A percentile compares a stretch with the other conserved stretches of the same genome.
These are phyloP conservation scores for Arvicanthis niloticus DNA, from an alignment of 2,113 vertebrate species.

Conservation along the genomic window DNA sequence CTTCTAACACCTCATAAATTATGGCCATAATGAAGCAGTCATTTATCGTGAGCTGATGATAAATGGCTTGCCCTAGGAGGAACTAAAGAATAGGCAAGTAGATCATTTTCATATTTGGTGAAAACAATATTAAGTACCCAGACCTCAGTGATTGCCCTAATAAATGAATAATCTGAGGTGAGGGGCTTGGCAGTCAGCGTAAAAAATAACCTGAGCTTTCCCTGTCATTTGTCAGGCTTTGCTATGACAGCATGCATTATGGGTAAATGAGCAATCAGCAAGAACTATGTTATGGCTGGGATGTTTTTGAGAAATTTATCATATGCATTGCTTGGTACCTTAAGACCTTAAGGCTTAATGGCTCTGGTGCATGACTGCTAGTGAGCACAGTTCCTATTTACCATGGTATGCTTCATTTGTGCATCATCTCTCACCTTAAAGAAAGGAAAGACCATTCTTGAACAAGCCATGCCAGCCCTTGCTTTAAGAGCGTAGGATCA, in stretches of 20 bases:
- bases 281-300: constrained; percentile 94
- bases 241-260: constrained; percentile 94
- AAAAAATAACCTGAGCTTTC: constrained; percentile 94
- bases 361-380: constrained; percentile 91
- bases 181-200: constrained; percentile 93
- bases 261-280: constrained; percentile 95
- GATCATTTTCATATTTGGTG: constrained; percentile 97
- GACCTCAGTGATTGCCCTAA: constrained; percentile 92
- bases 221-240: constrained; percentile 94
- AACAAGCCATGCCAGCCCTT: constrained; percentile 81
- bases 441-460: constrained; percentile 80
- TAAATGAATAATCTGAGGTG: constrained; percentile 95
- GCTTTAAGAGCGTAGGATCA: constrained; percentile 72
- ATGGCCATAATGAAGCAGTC: constrained; percentile 94
- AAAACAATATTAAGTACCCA: constrained; percentile 94
- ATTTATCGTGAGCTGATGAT: constrained; percentile 93
- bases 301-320: constrained; percentile 93
- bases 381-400: constrained; percentile 90
- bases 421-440: constrained; percentile 84
- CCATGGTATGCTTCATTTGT: constrained; percentile 90
- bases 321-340: constrained; percentile 92
- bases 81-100: constrained; percentile 93
- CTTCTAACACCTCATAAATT: constrained; percentile 94
- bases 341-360: constrained; percentile 93
- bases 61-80: constrained; percentile 93